Evolutionary conservation across 2,888 invertebrate genomes (phyloP), one percentile per base, ranked within the genome.

Genomic region (Prostheceraeus crozeri): DNA sequence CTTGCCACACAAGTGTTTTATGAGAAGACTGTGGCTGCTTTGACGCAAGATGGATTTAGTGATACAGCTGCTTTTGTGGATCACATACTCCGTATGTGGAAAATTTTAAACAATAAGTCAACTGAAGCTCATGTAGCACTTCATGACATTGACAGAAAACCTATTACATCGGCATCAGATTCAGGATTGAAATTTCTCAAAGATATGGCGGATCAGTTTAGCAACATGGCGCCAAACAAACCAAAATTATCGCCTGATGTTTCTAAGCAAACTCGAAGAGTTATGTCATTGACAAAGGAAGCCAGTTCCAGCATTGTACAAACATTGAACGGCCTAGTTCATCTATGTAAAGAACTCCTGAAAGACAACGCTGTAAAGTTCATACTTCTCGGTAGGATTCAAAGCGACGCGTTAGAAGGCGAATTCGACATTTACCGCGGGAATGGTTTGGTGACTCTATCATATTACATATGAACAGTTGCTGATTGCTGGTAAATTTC

Each of bases 21-120:
- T 48, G 48, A 48, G 11, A 48, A 48, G 27, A 48, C 48, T 25
- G 48, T 48, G 21, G 48, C 48, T 28, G 48, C 48, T 48, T 48
- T 48, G 27, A 28, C 48, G 25, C 48, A 48, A 48, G 48, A 48
- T 28, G 48, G 48, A 48, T 25, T 25, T 25, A 25, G 27, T 28
- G 48, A 48, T 28, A 48, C 48, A 48, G 48, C 48, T 25, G 21
- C 27, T 48, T 48, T 48, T 28, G 48, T 48, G 27, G 48, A 28
- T 48, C 48, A 48, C 27, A 48, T 48, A 48, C 27, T 48, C 25
- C 48, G 48, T 25, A 23, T 48, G 21, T 48, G 48, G 48, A 48
- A 48, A 28, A 10, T 25, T 28, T 48, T 48, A 48, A 48, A 48
- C 27, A 48, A 48, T 48, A 23, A 14, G 23, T 25, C 25, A 23